phyloP scores from a whole-genome alignment of 2,888 invertebrate species.

The Acleris literana region DNA sequence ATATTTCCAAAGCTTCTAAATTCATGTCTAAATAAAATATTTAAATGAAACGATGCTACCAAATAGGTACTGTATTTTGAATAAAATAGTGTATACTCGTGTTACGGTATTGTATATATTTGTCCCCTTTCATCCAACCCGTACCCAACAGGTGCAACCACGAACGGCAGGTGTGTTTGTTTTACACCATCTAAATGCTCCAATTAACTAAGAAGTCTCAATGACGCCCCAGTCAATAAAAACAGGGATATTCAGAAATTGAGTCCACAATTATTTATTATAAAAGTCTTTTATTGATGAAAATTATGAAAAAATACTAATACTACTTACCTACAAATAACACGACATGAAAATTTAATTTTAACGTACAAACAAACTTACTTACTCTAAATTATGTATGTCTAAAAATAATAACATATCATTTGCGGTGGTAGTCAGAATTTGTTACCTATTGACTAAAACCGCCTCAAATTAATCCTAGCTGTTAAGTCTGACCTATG shows the following conservation, averaged over 20 bases:
- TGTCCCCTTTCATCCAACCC: slow-evolving; percentile 20
- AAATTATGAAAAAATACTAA: slow-evolving; percentile 19
- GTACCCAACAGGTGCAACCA: slow-evolving; percentile 53
- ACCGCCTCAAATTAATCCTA: no score
- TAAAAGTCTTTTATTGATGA: slow-evolving; percentile 20
- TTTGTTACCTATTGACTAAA: background rate
- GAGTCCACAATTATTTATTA: slow-evolving; percentile 21
- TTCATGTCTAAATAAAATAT: slow-evolving; percentile 10
- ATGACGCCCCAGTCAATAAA: background rate
- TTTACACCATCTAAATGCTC: slow-evolving; percentile 56
- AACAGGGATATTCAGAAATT: slow-evolving; percentile 4
- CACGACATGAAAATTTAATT: slow-evolving; percentile 2
- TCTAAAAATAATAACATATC: background rate
- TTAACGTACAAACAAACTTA: background rate
- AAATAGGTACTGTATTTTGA: no score
- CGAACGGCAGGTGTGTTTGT: slow-evolving; percentile 66
- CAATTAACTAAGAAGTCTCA: slow-evolving; percentile 52
- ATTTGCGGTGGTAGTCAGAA: background rate
- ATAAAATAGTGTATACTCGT: background rate
- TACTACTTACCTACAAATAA: background rate
- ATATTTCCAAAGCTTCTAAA: slow-evolving; percentile 19
- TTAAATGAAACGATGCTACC: no score
- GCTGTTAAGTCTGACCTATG: no score
- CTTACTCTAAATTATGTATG: background rate
- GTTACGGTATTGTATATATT: slow-evolving; percentile 7